phyloP scores from a whole-genome alignment of 2,113 vertebrate genomes.

The Melanerpes aurifrons region DNA sequence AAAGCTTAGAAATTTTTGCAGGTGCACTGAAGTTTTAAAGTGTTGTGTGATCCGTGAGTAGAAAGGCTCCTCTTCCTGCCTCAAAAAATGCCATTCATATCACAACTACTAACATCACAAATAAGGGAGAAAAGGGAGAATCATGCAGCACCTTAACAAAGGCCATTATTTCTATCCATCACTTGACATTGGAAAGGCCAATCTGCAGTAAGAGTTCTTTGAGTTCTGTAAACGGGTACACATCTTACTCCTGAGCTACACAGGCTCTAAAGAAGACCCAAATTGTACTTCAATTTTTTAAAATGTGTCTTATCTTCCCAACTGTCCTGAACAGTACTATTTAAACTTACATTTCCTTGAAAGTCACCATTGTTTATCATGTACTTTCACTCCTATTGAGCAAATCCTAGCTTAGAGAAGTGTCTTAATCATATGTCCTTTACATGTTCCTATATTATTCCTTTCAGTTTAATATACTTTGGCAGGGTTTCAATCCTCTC shows the following conservation, averaged over 20 bases:
- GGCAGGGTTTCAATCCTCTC: background rate
- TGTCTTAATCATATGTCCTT: background rate
- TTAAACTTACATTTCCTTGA: background rate
- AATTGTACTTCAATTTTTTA: background rate
- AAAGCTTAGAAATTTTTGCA: background rate
- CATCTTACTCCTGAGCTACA: background rate
- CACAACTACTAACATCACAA: background rate
- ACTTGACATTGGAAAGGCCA: background rate
- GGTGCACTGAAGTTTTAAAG: background rate
- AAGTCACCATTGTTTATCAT: background rate
- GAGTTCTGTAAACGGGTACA: background rate
- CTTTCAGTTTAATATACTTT: conserved; percentile 11
- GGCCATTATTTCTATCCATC: background rate
- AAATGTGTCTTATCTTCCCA: background rate
- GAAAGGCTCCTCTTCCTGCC: background rate
- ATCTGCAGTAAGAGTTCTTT: background rate
- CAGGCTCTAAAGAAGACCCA: background rate
- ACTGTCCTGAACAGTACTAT: background rate
- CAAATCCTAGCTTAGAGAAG: background rate
- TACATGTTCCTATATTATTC: background rate
- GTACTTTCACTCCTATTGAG: background rate
- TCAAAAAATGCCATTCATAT: background rate
- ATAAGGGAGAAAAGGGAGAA: background rate
- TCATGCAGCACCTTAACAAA: background rate
- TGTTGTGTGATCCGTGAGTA: background rate